phyloP scores from a whole-genome alignment of 2,888 invertebrate species.

The Laspeyria flexula region DNA sequence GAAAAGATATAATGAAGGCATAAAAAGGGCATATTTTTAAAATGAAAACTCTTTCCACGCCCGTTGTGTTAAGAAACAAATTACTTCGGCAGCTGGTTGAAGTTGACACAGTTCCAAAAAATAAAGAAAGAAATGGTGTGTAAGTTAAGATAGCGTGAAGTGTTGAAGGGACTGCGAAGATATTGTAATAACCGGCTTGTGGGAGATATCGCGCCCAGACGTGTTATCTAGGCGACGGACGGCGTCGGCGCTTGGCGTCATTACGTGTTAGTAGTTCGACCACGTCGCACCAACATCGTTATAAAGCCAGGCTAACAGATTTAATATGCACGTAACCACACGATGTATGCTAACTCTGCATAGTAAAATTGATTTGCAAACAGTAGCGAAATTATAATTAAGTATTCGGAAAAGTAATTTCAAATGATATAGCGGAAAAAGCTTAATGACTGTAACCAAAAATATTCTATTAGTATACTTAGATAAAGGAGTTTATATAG shows the following conservation, averaged over 20 bases:
- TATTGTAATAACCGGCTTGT: constrained; percentile 56
- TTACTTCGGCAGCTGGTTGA: constrained; percentile 14
- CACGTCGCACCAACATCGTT: constrained; percentile 23
- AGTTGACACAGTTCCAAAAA: constrained; percentile 6
- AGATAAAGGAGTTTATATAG: too few relatives aligned
- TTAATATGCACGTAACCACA: constrained; percentile 23
- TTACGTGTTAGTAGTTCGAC: constrained; percentile 40
- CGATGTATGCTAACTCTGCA: constrained; percentile 15
- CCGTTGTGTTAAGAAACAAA: constrained; percentile 21
- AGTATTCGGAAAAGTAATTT: constrained; percentile 3
- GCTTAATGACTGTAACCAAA: too few relatives aligned
- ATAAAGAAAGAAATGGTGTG: constrained; percentile 8
- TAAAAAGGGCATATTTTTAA: constrained; percentile 28
- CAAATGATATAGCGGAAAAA: too few relatives aligned
- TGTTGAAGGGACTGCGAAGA: constrained; percentile 43
- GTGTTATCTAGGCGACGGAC: constrained; percentile 55
- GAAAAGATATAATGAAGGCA: constrained; percentile 19
- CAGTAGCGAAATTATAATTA: constrained; percentile 12
- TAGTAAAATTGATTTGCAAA: constrained; percentile 6
- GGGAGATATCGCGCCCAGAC: constrained; percentile 52
- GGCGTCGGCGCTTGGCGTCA: constrained; percentile 57
- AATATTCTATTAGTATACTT: too few relatives aligned
- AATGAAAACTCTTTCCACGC: constrained; percentile 10
- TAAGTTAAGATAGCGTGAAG: constrained; percentile 25
- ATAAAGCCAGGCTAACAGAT: constrained; percentile 12